Base-by-base conservation (phyloP, 2,797 vertebrate species). In the Acridotheres tristis region DNA sequence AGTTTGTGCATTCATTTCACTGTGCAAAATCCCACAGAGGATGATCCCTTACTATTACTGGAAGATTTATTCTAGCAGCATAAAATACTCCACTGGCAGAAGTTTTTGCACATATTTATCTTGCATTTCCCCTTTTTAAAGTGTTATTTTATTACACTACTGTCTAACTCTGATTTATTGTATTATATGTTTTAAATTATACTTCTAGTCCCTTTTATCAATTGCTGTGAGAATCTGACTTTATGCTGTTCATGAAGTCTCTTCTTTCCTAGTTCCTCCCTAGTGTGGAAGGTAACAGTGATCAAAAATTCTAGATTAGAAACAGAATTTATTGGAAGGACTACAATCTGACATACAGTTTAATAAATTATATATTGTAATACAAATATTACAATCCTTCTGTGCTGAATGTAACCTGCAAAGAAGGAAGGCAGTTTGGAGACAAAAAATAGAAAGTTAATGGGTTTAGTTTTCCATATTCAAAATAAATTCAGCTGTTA, bases 1-100 rank as follows among this genome's bases (percentile, higher is more conserved):
- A 53, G 2, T 40, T 54, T 63, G 27, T 43, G 10, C 11, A 30
- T 68, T 79, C 2, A 0, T 2, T 68, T 79, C 2, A 0, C 2
- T 1, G 6, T 29, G 7, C 17, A 15, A 79, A 91, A 89, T 29
- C 4, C 2, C 15, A 36, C 2, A 53, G 21, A 9, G 34, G 16
- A 38, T 25, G 5, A 50, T 59, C 82, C 25, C 9, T 69, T 66
- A 36, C 7, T 51, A 66, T 84, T 15, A 14, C 6, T 71, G 20
- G 15, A 30, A 90, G 38, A 74, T 51, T 76, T 85, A 69, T 50
- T 72, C 55, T 40, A 30, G 14, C 62, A 59, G 32, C 22, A 62
- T 48, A 69, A 76, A 69, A 26, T 19, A 66, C 38, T 71, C 30
- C 7, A 36, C 7, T 59, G 19, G 9, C 23, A 78, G 57, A 80